Evolutionary conservation across 2,113 vertebrate genomes (phyloP).

Genomic region (Delphinapterus leucas): DNA sequence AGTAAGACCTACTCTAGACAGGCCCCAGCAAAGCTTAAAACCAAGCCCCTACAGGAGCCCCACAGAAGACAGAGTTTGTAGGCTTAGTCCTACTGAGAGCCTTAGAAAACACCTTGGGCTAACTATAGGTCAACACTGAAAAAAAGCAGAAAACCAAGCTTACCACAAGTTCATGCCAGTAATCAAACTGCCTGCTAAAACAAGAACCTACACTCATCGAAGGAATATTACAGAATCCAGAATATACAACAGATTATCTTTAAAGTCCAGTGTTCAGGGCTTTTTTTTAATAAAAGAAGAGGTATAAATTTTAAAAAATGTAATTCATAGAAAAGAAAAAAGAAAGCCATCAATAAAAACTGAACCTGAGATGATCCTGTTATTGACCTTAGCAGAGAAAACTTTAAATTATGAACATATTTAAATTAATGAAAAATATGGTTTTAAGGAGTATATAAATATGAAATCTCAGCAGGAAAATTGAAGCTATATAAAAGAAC

Average conservation of each 20-base stretch:
- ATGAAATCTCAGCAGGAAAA: not conserved
- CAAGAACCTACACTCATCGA: not conserved
- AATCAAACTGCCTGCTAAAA: not conserved
- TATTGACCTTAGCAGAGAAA: not conserved
- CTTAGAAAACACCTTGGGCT: not conserved
- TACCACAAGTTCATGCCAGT: not conserved
- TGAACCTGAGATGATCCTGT: not conserved
- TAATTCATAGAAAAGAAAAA: not conserved
- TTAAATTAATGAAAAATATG: not conserved
- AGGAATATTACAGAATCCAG: not conserved
- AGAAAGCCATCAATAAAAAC: not conserved
- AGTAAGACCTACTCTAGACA: not conserved
- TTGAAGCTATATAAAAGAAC: not conserved
- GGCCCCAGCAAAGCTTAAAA: not conserved
- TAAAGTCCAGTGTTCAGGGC: not conserved
- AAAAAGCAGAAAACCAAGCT: not conserved
- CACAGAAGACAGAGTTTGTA: not conserved
- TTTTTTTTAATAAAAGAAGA: not conserved
- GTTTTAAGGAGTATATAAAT: not conserved
- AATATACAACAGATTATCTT: not conserved
- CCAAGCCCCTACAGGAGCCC: not conserved
- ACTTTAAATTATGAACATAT: not conserved
- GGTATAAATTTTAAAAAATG: not conserved
- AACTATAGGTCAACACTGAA: not conserved
- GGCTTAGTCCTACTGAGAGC: not conserved